Evolutionary conservation across 2,113 vertebrate species (phyloP).

Genomic region (Pseudopodoces humilis): DNA sequence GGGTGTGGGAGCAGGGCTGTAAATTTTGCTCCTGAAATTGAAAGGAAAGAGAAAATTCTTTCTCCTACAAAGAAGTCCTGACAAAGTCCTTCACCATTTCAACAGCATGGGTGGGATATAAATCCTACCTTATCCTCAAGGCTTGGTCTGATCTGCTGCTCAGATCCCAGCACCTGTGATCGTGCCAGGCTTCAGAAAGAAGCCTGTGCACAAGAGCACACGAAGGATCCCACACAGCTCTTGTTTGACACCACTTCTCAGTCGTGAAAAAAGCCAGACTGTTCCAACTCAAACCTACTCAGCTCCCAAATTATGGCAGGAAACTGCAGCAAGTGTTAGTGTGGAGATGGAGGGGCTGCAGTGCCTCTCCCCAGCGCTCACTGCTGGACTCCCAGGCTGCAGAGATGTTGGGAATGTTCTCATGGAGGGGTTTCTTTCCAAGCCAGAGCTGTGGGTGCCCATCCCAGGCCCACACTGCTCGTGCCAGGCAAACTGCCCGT

Average conservation of each 20-base stretch:
- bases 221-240: background rate
- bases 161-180: background rate
- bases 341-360: background rate
- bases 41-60: background rate
- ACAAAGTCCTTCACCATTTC: background rate
- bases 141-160: background rate
- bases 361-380: background rate
- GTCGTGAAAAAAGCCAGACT: background rate
- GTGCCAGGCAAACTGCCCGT: background rate
- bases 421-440: background rate
- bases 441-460: background rate
- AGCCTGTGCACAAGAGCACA: background rate
- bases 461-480: rapidly evolving
- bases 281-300: background rate
- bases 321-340: rapidly evolving
- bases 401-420: rapidly evolving
- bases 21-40: background rate
- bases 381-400: background rate
- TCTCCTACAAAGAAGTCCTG: background rate
- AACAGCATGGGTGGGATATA: background rate
- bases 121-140: background rate
- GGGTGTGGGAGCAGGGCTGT: background rate
- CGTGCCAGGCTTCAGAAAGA: background rate
- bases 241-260: background rate
- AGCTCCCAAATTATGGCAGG: background rate